Conservation (phyloP, 2,113 vertebrate species). For the Paralichthys olivaceus region DNA sequence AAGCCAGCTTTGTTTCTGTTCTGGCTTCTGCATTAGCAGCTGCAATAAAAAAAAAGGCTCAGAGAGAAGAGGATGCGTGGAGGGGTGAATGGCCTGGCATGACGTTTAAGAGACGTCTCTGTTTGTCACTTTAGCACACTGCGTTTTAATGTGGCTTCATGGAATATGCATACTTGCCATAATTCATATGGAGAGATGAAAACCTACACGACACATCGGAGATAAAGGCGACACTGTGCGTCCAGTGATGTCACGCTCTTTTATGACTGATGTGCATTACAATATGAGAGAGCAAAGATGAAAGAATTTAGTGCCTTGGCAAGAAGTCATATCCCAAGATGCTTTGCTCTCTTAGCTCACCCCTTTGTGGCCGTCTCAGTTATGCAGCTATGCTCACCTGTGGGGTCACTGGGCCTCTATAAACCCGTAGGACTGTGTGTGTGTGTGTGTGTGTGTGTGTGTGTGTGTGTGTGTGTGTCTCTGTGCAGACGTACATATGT, state of each 20-base stretch:
- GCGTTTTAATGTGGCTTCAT: conserved; percentile 54
- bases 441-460: conserved; percentile 1
- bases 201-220: conserved; percentile 43
- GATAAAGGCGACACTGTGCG: conserved; percentile 62
- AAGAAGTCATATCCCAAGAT: conserved; percentile 66
- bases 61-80: conserved; percentile 59
- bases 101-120: conserved; percentile 77
- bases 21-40: conserved; percentile 83
- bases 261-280: conserved; percentile 66
- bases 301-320: conserved; percentile 56
- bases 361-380: conserved; percentile 51
- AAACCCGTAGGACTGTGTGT: conserved; percentile 39
- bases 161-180: conserved; percentile 64
- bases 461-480: neutral
- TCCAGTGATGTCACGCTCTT: conserved; percentile 58
- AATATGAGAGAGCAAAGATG: conserved; percentile 60
- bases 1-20: conserved; percentile 81
- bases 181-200: conserved; percentile 40
- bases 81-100: conserved; percentile 61
- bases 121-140: conserved; percentile 63
- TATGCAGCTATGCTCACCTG: conserved; percentile 60
- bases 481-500: conserved; percentile 1
- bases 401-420: conserved; percentile 64
- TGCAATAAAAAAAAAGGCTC: conserved; percentile 76
- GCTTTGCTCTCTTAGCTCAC: conserved; percentile 59